Base-by-base conservation (phyloP, 2,888 invertebrate genomes). In the Catocala sponsa region DNA sequence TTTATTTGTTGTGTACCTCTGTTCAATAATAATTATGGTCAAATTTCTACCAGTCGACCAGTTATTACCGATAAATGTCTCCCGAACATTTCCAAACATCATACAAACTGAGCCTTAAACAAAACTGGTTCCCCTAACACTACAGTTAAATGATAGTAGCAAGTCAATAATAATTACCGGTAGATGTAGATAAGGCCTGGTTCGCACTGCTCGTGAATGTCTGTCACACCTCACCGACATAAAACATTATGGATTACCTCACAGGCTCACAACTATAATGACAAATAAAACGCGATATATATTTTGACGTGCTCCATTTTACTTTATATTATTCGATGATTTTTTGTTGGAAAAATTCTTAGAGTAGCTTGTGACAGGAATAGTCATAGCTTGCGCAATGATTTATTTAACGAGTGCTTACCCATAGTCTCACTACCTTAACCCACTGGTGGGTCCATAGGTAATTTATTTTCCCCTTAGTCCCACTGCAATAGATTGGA, bases 91-190 rank as follows among this genome's bases (percentile, higher is more conserved):
- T n/a, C 0, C 13, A 10, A 33, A 4, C 48, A 25, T 25, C 25
- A 25, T 42, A 6, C 7, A 42, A 25, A 51, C 65, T 63, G 2
- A 33, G 47, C 58, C 79, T 76, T 79, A 74, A 78, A 61, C 63
- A 69, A 69, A 70, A 76, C 78, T 75, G 62, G 70, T 70, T 78
- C 74, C 25, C 50, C 63, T 58, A 65, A 76, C 66, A 74, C 72
- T 60, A 70, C 74, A 73, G 72, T 74, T 78, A 71, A 68, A 69
- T 60, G 68, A 74, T 65, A 78, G 68, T 59, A 54, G 48, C 13
- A 71, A 63, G 68, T 66, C 64, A 70, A 68, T 78, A 78, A 78
- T 78, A 78, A 81, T 81, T 78, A 81, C 76, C 48, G 68, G 57
- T 76, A 68, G 77, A 81, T 83, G 70, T 41, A 76, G 78, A 81